Conservation (phyloP, 2,113 vertebrate species). For the Mesocricetus auratus region DNA sequence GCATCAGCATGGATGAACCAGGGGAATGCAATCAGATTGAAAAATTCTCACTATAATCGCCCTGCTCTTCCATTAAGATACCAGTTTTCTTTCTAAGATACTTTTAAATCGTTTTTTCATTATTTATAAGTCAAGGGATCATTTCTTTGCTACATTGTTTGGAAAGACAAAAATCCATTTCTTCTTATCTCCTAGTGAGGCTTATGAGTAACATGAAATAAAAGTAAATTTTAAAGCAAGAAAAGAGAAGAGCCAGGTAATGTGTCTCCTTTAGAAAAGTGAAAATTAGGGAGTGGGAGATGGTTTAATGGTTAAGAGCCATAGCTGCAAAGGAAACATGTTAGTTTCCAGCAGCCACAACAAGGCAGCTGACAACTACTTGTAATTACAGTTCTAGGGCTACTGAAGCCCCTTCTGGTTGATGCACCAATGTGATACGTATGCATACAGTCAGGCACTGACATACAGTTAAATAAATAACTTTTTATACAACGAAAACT, state of each 20-base stretch:
- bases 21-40: constrained; percentile 38
- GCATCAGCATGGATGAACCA: background rate
- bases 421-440: background rate
- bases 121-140: constrained; percentile 18
- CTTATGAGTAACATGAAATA: constrained; percentile 15
- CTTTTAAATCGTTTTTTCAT: background rate
- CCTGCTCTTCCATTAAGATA: constrained; percentile 47
- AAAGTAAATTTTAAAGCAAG: constrained; percentile 47
- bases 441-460: background rate
- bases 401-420: too few relatives aligned
- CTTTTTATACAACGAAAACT: background rate
- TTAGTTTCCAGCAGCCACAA: background rate
- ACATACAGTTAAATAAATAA: background rate
- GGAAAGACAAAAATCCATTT: constrained; percentile 1
- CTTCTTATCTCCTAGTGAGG: background rate
- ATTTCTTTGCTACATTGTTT: constrained; percentile 18
- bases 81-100: constrained; percentile 35
- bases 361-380: background rate
- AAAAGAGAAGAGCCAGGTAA: background rate
- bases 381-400: background rate
- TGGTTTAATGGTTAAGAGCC: background rate
- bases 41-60: constrained; percentile 13
- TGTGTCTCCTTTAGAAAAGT: background rate
- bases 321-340: background rate
- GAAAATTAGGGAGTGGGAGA: background rate